phyloP scores from a whole-genome alignment of 2,113 vertebrate genomes.

The human (Homo sapiens) region GRCh38 chr19:15458001-15458500 shows the following conservation, averaged over 20 bases:
- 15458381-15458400: slow-evolving; percentile 92
- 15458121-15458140: neutral
- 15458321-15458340: slow-evolving; percentile 91
- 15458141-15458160: too few species aligned
- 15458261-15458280: neutral
- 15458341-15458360: slow-evolving; percentile 91
- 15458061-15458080: neutral
- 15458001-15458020: neutral
- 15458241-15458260: neutral
- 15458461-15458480: neutral
- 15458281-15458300: neutral
- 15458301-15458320: neutral
- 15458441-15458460: neutral
- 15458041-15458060: neutral
- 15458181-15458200: neutral
- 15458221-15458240: neutral
- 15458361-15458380: slow-evolving; percentile 94
- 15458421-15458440: slow-evolving; percentile 85
- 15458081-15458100: neutral
- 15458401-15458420: slow-evolving; percentile 89
- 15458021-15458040: neutral
- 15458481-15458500: neutral
- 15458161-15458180: neutral
- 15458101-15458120: neutral
- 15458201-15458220: neutral